A percentile compares a stretch with the other conserved stretches of the same genome.
phyloP scores from a whole-genome alignment of 2,888 invertebrate genomes.

The Clivina fossor region DNA sequence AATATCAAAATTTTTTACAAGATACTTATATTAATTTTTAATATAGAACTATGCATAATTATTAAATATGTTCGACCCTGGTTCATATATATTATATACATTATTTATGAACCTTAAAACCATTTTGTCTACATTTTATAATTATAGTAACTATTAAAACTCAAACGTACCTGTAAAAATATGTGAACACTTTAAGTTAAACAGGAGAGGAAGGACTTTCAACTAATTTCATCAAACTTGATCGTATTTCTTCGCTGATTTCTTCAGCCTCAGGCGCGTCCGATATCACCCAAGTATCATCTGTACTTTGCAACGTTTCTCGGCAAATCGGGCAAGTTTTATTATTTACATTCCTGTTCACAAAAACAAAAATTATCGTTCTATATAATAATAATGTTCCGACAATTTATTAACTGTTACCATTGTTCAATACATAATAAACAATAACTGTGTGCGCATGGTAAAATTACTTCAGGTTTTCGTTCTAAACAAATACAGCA shows the following conservation, averaged over 20 bases:
- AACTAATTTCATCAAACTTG: conserved; percentile 52
- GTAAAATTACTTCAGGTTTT: conserved; percentile 66
- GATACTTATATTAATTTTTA: not conserved
- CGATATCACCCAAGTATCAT: conserved; percentile 67
- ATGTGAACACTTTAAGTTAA: no score
- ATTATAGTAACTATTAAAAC: conserved; percentile 11
- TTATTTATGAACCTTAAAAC: no score
- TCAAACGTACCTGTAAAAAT: no score
- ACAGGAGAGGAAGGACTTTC: conserved; percentile 31
- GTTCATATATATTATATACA: no score
- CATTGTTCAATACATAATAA: conserved; percentile 71
- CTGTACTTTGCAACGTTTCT: conserved; percentile 61
- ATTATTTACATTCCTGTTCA: conserved; percentile 65
- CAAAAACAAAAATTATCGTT: conserved; percentile 25
- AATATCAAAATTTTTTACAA: not conserved
- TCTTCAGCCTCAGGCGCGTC: conserved; percentile 63
- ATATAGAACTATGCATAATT: not conserved
- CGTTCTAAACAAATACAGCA: conserved; percentile 75
- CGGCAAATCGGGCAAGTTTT: conserved; percentile 72
- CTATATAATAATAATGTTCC: not conserved
- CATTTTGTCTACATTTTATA: conserved; percentile 20
- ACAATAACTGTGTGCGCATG: conserved; percentile 72
- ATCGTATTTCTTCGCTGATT: conserved; percentile 58
- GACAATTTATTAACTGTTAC: conserved; percentile 49
- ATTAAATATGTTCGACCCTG: not conserved